These are phyloP conservation scores for Anoncus sp. DNA, from an alignment of 2,888 invertebrate species.

Conservation along the genomic window DNA sequence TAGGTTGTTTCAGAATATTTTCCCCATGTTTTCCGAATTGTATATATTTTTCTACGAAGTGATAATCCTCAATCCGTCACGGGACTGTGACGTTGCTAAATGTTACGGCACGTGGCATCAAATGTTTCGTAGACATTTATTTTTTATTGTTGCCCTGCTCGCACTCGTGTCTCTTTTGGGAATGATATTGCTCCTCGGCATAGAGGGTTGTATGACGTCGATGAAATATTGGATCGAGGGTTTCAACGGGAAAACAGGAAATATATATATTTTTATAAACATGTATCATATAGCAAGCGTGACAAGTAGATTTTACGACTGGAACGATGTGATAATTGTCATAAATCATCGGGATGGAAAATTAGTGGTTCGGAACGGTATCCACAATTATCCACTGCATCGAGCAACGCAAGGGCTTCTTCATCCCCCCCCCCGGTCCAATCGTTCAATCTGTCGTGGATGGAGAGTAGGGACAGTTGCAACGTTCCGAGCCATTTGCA, in stretches of 20 bases:
- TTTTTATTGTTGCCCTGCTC: too few species aligned
- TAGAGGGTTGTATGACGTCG: slow-evolving; percentile 35
- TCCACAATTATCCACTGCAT: slow-evolving; percentile 23
- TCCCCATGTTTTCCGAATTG: slow-evolving; percentile 50
- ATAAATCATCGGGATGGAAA: slow-evolving; percentile 17
- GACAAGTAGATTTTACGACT: slow-evolving; percentile 8
- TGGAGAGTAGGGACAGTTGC: too few species aligned
- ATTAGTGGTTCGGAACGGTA: slow-evolving; percentile 36
- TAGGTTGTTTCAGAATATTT: slow-evolving; percentile 42
- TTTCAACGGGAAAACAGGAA: slow-evolving; percentile 12
- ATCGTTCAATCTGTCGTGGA: too few species aligned
- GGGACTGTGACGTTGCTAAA: slow-evolving; percentile 60
- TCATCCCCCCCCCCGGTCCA: too few species aligned
- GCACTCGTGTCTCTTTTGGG: slow-evolving; percentile 25
- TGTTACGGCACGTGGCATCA: slow-evolving; percentile 59
- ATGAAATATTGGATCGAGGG: slow-evolving; percentile 32
- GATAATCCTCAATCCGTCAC: slow-evolving; percentile 60
- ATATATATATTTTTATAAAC: slow-evolving; percentile 6
- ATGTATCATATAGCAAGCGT: background rate
- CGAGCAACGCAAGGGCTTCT: too few species aligned
- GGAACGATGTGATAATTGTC: slow-evolving; percentile 40
- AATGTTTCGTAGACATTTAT: too few species aligned
- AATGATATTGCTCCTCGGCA: slow-evolving; percentile 19
- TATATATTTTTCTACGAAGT: slow-evolving; percentile 65
- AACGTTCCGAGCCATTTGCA: too few species aligned